These are phyloP conservation scores for Cacoxenus indagator DNA, from an alignment of 2,888 invertebrate genomes.

Conservation along the genomic window DNA sequence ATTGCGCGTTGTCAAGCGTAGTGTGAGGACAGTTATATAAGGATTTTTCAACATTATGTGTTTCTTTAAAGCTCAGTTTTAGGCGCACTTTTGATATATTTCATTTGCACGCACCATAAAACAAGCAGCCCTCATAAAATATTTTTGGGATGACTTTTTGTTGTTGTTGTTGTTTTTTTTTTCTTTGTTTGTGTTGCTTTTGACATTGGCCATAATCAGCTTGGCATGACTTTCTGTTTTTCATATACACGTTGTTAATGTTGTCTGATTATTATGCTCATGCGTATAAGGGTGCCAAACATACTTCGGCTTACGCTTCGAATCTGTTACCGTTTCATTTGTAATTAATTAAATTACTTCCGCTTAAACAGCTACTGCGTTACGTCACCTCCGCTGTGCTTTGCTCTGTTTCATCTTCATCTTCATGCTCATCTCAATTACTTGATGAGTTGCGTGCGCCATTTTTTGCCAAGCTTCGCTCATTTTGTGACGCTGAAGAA, in stretches of 20 bases:
- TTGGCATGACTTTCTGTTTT: not conserved
- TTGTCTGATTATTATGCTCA: not conserved
- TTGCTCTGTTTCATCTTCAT: constrained; percentile 17
- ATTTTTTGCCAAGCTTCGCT: constrained; percentile 9
- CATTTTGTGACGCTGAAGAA: not conserved
- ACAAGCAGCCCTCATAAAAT: not conserved
- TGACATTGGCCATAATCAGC: not conserved
- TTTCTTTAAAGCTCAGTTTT: too few relatives aligned
- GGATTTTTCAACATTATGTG: not conserved
- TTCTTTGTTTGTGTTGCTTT: not conserved
- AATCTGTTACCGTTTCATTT: constrained; percentile 60
- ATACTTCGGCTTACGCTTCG: constrained; percentile 29
- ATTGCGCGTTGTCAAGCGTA: constrained; percentile 4
- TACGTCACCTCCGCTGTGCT: constrained; percentile 22
- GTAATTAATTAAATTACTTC: constrained; percentile 66
- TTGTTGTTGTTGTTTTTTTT: not conserved
- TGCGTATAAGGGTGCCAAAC: constrained; percentile 15
- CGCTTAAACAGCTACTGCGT: constrained; percentile 52
- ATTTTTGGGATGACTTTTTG: not conserved
- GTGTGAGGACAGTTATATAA: not conserved
- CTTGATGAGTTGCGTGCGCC: constrained; percentile 27
- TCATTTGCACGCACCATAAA: not conserved
- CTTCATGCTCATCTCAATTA: constrained; percentile 54
- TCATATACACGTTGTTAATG: not conserved
- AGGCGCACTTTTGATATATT: not conserved